Evolutionary conservation across 2,888 invertebrate genomes (phyloP).

Genomic region (Pilophorus perplexus): DNA sequence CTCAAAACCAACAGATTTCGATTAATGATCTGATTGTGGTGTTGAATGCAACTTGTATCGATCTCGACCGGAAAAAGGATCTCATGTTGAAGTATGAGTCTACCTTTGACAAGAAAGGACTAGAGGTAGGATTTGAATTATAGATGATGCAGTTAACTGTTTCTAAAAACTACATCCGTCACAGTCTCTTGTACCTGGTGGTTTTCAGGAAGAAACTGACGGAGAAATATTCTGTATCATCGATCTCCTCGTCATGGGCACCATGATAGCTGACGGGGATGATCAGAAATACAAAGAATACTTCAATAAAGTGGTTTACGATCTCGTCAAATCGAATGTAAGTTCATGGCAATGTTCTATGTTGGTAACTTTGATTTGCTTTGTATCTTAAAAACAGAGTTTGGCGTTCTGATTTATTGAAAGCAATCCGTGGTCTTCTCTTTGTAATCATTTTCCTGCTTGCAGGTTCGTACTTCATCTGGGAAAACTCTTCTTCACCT

Average conservation of each 20-base stretch:
- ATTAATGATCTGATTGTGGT: background rate
- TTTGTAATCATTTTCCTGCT: too few species aligned
- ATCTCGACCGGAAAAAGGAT: background rate
- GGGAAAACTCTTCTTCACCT: slow-evolving; percentile 26
- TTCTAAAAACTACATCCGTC: too few species aligned
- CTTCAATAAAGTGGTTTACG: background rate
- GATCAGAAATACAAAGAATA: background rate
- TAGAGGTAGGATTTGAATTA: too few species aligned
- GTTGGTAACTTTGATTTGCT: slow-evolving; percentile 11
- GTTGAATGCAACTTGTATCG: background rate
- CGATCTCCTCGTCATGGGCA: background rate
- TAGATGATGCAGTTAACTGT: too few species aligned
- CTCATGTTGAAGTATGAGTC: background rate
- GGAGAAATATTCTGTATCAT: background rate
- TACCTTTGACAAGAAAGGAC: background rate
- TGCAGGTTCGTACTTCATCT: slow-evolving; percentile 5
- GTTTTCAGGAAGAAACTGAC: slow-evolving; percentile 2
- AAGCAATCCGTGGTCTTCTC: too few species aligned
- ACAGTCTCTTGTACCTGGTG: background rate
- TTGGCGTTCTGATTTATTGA: too few species aligned
- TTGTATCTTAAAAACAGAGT: too few species aligned
- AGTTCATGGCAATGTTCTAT: too few species aligned
- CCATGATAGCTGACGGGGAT: background rate
- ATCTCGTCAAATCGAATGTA: slow-evolving; percentile 20
- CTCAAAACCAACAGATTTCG: background rate